Conservation (phyloP, 2,888 invertebrate species). For the Eilema caniola region DNA sequence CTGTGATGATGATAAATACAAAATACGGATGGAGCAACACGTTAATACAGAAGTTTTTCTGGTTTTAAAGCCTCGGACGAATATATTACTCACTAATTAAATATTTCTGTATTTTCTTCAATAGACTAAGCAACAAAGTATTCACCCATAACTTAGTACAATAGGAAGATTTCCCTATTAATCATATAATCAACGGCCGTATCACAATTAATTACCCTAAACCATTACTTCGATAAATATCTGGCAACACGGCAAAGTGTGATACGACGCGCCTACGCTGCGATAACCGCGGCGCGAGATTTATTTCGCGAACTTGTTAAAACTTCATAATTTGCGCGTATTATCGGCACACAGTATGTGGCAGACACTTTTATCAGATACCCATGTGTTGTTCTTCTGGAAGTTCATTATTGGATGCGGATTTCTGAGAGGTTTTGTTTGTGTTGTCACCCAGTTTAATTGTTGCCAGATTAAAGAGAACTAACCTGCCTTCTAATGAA, state of each 20-base stretch:
- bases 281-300: conserved; percentile 81
- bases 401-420: conserved; percentile 25
- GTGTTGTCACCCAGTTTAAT: neutral
- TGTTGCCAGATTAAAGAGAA: neutral
- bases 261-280: conserved; percentile 62
- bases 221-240: conserved; percentile 37
- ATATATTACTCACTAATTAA: too few species aligned
- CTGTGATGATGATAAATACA: too few species aligned
- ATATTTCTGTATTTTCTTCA: neutral
- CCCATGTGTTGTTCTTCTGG: conserved; percentile 53
- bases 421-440: conserved; percentile 31
- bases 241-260: conserved; percentile 64
- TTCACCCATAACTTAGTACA: neutral
- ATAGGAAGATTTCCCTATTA: conserved; percentile 21
- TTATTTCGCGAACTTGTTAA: conserved; percentile 82
- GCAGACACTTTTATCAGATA: conserved; percentile 58
- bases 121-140: neutral
- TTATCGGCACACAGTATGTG: conserved; percentile 76
- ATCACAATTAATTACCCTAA: conserved; percentile 46
- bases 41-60: too few species aligned
- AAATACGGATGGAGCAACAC: too few species aligned
- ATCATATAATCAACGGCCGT: conserved; percentile 25
- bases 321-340: conserved; percentile 82
- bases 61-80: neutral
- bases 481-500: neutral